phyloP scores from a whole-genome alignment of 2,797 vertebrate genomes.

The Cyprinodon diabolis region DNA sequence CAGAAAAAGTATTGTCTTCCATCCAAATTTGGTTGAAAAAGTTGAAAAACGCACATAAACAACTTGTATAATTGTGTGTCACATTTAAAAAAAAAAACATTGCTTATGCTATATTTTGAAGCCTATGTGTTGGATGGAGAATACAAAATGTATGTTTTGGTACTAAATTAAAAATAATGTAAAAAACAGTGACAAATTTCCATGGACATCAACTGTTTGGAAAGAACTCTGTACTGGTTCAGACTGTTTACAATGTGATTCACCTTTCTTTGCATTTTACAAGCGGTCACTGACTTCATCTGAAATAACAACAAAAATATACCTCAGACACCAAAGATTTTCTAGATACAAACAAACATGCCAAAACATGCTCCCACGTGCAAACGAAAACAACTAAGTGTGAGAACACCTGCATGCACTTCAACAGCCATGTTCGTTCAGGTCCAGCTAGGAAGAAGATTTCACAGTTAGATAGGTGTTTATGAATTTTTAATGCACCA shows the following conservation, averaged over 20 bases:
- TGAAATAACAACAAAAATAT: constrained; percentile 22
- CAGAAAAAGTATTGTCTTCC: neutral
- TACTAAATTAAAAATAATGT: neutral
- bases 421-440: constrained; percentile 32
- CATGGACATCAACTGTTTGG: neutral
- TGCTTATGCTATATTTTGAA: neutral
- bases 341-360: constrained; percentile 12
- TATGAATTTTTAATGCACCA: constrained; percentile 76
- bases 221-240: constrained; percentile 40
- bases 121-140: neutral
- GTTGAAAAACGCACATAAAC: too few relatives aligned
- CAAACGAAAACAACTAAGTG: constrained; percentile 33
- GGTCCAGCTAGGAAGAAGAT: constrained; percentile 41
- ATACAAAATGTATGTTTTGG: neutral
- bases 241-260: constrained; percentile 50
- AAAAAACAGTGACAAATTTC: neutral
- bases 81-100: neutral
- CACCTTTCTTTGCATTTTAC: constrained; percentile 39
- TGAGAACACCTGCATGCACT: constrained; percentile 44
- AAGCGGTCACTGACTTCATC: constrained; percentile 29
- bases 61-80: too few relatives aligned
- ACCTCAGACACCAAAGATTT: constrained; percentile 10
- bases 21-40: neutral
- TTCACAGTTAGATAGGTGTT: constrained; percentile 62
- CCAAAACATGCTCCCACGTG: constrained; percentile 9